Percentiles rank a stretch among this genome's conserved stretches.
Evolutionary conservation across 2,888 invertebrate species (phyloP).

Genomic region (Ennomos erosarius): DNA sequence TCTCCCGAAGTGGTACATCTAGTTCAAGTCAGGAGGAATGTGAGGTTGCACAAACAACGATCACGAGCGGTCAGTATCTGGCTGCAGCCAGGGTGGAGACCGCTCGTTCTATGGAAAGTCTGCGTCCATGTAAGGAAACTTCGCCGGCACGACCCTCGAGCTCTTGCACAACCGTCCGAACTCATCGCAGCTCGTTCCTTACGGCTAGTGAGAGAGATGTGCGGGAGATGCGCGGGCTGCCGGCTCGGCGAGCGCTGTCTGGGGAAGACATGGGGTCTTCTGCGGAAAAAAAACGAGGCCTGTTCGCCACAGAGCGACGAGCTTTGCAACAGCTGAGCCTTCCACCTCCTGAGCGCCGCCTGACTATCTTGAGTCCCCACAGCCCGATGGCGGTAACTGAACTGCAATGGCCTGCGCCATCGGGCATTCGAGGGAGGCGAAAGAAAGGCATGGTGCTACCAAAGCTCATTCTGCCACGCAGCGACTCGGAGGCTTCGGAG

Average conservation of each 20-base stretch:
- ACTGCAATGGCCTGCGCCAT: conserved; percentile 86
- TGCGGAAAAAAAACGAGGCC: conserved; percentile 88
- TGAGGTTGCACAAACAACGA: conserved; percentile 81
- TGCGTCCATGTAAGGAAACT: conserved; percentile 85
- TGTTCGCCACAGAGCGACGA: conserved; percentile 88
- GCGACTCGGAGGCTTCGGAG: conserved; percentile 90
- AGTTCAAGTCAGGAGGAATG: conserved; percentile 90
- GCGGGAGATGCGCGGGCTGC: conserved; percentile 87
- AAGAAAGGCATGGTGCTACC: conserved; percentile 91
- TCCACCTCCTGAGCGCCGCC: conserved; percentile 87
- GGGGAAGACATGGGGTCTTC: conserved; percentile 86
- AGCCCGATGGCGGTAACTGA: conserved; percentile 90
- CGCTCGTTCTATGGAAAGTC: conserved; percentile 89
- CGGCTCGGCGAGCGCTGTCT: conserved; percentile 86
- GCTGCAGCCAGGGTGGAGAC: conserved; percentile 84
- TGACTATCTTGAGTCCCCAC: conserved; percentile 93
- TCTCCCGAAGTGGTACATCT: conserved; percentile 86
- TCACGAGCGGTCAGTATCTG: conserved; percentile 82
- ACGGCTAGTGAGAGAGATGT: conserved; percentile 89
- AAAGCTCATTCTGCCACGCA: conserved; percentile 90
- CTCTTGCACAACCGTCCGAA: conserved; percentile 76
- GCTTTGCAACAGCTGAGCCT: conserved; percentile 89
- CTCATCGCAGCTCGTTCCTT: conserved; percentile 86
- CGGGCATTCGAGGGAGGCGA: conserved; percentile 86
- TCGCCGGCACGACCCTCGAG: conserved; percentile 84